Evolutionary conservation across 2,888 invertebrate genomes (phyloP).

Genomic region (Melipona bicolor): DNA sequence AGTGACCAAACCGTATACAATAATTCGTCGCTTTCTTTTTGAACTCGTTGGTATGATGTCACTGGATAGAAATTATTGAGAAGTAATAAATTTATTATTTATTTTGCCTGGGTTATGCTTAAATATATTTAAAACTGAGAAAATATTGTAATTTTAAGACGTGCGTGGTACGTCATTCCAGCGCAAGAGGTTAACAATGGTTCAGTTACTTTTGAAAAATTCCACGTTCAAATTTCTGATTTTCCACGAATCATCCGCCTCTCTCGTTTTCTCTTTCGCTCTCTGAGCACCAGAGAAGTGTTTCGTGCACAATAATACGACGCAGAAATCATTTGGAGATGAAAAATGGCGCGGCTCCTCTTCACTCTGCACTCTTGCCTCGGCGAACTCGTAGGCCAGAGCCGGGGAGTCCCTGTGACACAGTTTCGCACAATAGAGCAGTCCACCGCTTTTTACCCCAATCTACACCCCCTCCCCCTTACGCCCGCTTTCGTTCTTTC

Average conservation of each 20-base stretch:
- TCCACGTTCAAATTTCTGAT: background rate
- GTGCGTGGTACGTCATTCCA: too few relatives aligned
- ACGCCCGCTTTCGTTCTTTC: conserved; percentile 45
- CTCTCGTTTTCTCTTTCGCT: background rate
- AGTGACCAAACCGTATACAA: too few relatives aligned
- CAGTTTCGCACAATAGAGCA: conserved; percentile 68
- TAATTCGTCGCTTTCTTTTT: too few relatives aligned
- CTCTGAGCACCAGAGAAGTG: background rate
- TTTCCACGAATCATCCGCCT: background rate
- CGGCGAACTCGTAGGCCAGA: conserved; percentile 8
- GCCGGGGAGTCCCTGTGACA: conserved; percentile 65
- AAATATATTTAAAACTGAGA: too few relatives aligned
- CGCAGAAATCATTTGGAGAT: conserved; percentile 55
- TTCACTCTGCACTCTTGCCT: conserved; percentile 56
- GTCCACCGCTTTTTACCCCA: conserved; percentile 50
- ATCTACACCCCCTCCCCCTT: background rate
- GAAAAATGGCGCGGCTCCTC: conserved; percentile 55
- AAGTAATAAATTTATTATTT: too few relatives aligned
- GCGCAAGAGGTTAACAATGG: too few relatives aligned
- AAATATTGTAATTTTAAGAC: too few relatives aligned
- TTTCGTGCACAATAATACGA: conserved; percentile 40
- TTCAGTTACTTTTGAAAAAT: too few relatives aligned
- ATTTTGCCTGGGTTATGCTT: too few relatives aligned
- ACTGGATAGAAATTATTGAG: too few relatives aligned
- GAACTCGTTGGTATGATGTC: too few relatives aligned